Evolutionary conservation across 30 jellyfish, hydroid and myxozoan species (phyloP), one percentile per base, ranked within the genome.

Genomic region (Clytia hemisphaerica): DNA sequence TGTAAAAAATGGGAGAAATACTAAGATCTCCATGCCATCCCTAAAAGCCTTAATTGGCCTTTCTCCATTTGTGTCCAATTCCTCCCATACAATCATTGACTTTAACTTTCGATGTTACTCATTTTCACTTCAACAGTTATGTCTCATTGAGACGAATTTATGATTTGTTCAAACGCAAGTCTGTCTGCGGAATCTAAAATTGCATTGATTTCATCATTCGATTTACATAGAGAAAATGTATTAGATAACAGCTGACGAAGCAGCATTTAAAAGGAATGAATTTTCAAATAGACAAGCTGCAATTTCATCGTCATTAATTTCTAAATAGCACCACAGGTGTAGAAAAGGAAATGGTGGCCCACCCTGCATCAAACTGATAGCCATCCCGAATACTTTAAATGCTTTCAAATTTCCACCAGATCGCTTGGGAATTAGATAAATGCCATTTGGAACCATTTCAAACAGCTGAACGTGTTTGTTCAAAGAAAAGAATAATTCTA

Each of bases 321-420:
- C 77, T 30, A 45, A 28, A 59, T 51, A 59, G 45, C 75, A 59
- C 38, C 58, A 73, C 19, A 46, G 33, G n/a, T 53, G 50, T 10
- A 73, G 55, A 27, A 24, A 25, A 44, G 75, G 24, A 24, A 73
- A 73, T n/a, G 31, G 68, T 26, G 77, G 85, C 35, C 88, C 88
- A 16, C 67, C 55, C 21, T 76, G 88, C 2, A 76, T 61, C n/a
- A 60, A 38, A 37, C 88, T 76, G 64, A 59, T 75, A 29, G 71
- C 79, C 19, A 76, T 63, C 16, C 88, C 88, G 63, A 76, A 21
- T 10, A 49, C 44, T 63, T 76, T 76, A 53, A 76, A 76, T 44
- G 63, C 57, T 37, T 49, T 63, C 36, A 76, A 53, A 62, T 76
- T 76, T 35, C 80, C 79, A 6, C 88, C 88, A 3, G 88, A 76